Evolutionary conservation across 2,113 vertebrate species (phyloP).

Genomic region (Ancistrus triradiatus): DNA sequence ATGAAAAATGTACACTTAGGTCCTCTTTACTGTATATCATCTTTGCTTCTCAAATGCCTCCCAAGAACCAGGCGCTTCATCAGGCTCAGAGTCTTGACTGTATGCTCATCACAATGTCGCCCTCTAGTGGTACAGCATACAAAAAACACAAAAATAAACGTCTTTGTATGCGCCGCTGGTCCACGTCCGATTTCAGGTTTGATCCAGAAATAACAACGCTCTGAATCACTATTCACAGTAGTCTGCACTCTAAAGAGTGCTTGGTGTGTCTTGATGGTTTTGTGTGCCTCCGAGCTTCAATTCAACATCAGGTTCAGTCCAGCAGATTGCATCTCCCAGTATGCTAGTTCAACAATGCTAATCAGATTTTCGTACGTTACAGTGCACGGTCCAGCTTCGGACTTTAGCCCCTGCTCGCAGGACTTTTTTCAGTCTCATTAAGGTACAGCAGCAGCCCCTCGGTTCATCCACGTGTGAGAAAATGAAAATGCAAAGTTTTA

Average conservation of each 20-base stretch:
- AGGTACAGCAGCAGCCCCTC: slow-evolving; percentile 17
- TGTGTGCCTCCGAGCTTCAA: slow-evolving; percentile 19
- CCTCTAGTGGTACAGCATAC: slow-evolving; percentile 60
- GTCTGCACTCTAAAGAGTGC: not conserved
- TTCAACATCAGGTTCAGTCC: slow-evolving; percentile 2
- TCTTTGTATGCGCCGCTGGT: slow-evolving; percentile 23
- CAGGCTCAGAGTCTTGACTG: slow-evolving; percentile 38
- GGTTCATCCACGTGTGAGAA: slow-evolving; percentile 5
- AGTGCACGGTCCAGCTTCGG: slow-evolving; percentile 23
- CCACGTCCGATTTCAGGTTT: not conserved
- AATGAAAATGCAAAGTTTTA: slow-evolving; percentile 12
- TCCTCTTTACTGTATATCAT: slow-evolving; percentile 43
- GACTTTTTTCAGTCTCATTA: not conserved
- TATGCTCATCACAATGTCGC: slow-evolving; percentile 48
- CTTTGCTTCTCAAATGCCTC: slow-evolving; percentile 49
- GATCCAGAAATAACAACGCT: no score
- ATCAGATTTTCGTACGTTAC: slow-evolving; percentile 20
- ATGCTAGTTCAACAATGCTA: slow-evolving; percentile 13
- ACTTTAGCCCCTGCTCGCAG: slow-evolving; percentile 2
- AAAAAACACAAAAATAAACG: slow-evolving; percentile 61
- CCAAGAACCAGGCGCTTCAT: slow-evolving; percentile 28
- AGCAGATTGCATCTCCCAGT: slow-evolving; percentile 18
- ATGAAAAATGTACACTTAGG: slow-evolving; percentile 75
- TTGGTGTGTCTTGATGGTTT: slow-evolving; percentile 16
- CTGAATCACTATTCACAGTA: slow-evolving; percentile 21